Conservation (phyloP, 2,888 invertebrate species). For the Lamellibrachia columna region DNA sequence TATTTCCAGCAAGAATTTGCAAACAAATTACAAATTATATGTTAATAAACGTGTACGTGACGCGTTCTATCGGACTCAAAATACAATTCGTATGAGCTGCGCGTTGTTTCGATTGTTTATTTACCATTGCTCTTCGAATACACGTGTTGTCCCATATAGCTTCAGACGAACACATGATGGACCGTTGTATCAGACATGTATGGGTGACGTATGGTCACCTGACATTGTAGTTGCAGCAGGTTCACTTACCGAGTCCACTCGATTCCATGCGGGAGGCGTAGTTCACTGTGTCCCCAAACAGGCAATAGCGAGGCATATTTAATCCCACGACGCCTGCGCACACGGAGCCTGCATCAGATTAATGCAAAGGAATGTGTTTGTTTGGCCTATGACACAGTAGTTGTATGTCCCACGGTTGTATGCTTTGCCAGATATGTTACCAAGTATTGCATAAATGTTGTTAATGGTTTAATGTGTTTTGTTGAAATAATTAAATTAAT, state of each 20-base stretch:
- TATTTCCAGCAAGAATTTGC: neutral
- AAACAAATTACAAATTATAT: neutral
- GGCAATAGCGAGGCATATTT: constrained; percentile 35
- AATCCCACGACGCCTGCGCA: constrained; percentile 35
- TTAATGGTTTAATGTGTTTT: too few species aligned
- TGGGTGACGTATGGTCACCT: neutral
- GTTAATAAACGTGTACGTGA: neutral
- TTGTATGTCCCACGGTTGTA: too few species aligned
- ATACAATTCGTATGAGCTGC: neutral
- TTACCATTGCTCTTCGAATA: neutral
- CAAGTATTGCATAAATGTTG: too few species aligned
- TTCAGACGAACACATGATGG: neutral
- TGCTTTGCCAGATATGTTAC: too few species aligned
- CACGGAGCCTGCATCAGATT: constrained; percentile 26
- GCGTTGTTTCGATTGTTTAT: neutral
- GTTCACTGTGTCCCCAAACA: constrained; percentile 38
- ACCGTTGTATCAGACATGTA: neutral
- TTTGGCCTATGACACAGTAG: too few species aligned
- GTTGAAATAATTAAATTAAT: too few species aligned
- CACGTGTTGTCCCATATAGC: neutral
- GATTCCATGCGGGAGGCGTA: constrained; percentile 37
- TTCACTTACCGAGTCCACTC: constrained; percentile 32
- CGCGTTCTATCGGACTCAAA: too few species aligned
- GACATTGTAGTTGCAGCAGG: neutral
- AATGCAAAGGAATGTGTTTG: neutral